phyloP scores from a whole-genome alignment of 2,888 invertebrate species.

The Zootermopsis nevadensis region DNA sequence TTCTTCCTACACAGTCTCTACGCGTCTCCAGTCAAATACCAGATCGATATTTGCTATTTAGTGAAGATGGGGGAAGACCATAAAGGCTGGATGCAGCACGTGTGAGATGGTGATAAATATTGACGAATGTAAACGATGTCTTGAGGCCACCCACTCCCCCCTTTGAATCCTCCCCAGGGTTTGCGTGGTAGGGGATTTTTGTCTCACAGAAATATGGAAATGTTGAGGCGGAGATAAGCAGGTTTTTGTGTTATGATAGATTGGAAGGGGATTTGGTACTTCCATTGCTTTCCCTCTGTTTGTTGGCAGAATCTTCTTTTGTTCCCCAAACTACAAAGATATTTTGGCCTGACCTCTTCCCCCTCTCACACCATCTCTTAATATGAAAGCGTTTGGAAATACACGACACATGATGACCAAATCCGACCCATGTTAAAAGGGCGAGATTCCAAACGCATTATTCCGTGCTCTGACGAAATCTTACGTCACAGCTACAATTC shows the following conservation, averaged over 20 bases:
- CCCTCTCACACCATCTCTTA: no score
- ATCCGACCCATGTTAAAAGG: no score
- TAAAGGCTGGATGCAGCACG: neutral
- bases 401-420: neutral
- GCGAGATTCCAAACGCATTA: no score
- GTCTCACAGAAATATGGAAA: neutral
- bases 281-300: no score
- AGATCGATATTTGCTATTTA: neutral
- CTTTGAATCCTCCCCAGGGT: neutral
- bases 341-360: neutral
- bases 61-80: neutral
- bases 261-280: neutral
- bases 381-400: neutral
- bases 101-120: constrained; percentile 39
- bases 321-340: neutral
- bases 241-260: constrained; percentile 8
- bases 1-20: neutral
- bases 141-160: neutral
- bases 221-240: neutral
- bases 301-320: neutral
- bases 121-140: constrained; percentile 41
- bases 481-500: no score
- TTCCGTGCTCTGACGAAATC: no score
- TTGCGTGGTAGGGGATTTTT: neutral
- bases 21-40: neutral